phyloP scores from a whole-genome alignment of 2,888 invertebrate species.

The Catocala fraxini region DNA sequence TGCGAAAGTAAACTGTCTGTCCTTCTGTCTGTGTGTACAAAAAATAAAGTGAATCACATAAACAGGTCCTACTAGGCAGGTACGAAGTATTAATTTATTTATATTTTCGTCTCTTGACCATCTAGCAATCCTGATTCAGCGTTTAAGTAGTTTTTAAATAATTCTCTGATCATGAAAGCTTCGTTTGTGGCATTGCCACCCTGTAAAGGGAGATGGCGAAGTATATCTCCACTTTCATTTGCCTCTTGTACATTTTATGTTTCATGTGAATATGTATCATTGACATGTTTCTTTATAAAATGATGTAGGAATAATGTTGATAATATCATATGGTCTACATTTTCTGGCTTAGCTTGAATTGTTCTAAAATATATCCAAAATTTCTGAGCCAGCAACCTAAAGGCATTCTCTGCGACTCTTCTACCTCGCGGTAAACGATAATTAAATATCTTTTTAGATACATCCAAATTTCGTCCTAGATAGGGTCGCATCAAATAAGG shows the following conservation, averaged over 20 bases:
- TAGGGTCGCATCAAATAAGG: not conserved
- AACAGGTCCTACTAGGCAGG: conserved; percentile 3
- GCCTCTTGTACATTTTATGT: not conserved
- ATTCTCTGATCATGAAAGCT: conserved; percentile 12
- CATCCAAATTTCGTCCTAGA: conserved; percentile 9
- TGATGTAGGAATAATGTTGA: conserved; percentile 17
- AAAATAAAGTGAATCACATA: conserved; percentile 3
- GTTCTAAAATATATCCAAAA: conserved; percentile 15
- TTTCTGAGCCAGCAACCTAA: conserved; percentile 9
- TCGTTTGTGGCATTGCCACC: conserved; percentile 13
- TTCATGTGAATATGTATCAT: conserved; percentile 5
- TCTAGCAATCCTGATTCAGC: conserved; percentile 8
- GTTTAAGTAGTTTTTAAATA: conserved; percentile 7
- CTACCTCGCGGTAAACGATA: conserved; percentile 9
- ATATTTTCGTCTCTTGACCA: conserved; percentile 13
- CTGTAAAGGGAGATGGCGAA: conserved; percentile 6
- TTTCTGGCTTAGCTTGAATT: conserved; percentile 18
- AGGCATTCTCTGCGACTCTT: conserved; percentile 10
- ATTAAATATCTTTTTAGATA: conserved; percentile 11
- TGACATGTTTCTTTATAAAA: conserved; percentile 11
- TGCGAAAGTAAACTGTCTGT: not conserved
- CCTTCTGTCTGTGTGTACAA: not conserved
- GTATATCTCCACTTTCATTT: conserved; percentile 2
- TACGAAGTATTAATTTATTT: conserved; percentile 10
- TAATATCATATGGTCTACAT: conserved; percentile 12